Conservation (phyloP, 2,797 vertebrate species). For the Atherinosoma microstoma region DNA sequence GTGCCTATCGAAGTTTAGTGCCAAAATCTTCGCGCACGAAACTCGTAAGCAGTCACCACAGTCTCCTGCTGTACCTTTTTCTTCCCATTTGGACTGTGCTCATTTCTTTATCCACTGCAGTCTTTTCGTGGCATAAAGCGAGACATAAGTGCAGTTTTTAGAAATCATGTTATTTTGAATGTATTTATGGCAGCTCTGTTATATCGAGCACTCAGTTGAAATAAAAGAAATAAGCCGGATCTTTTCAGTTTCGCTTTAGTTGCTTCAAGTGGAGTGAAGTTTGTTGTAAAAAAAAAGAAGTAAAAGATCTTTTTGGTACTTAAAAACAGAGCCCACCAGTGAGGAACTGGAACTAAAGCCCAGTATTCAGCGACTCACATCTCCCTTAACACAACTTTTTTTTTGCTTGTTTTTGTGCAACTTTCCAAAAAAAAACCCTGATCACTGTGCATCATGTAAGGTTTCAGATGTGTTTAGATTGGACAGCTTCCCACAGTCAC, state of each 20-base stretch:
- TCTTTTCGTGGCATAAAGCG: conserved; percentile 2
- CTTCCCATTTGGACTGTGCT: background rate
- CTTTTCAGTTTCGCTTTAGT: background rate
- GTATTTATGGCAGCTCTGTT: conserved; percentile 14
- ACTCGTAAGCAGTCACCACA: conserved; percentile 4
- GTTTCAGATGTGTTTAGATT: conserved; percentile 27
- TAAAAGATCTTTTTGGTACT: background rate
- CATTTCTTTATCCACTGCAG: background rate
- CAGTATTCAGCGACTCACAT: background rate
- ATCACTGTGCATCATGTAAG: conserved; percentile 20
- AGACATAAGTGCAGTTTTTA: conserved; percentile 1
- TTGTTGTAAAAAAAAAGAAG: no score
- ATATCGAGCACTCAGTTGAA: conserved; percentile 5
- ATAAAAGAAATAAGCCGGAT: background rate
- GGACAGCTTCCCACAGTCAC: conserved; percentile 3
- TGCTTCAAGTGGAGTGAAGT: background rate
- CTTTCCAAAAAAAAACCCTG: conserved; percentile 1
- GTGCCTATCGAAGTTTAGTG: conserved; percentile 56
- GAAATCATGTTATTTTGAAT: conserved; percentile 9
- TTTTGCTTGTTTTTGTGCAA: conserved; percentile 5
- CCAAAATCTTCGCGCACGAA: conserved; percentile 54
- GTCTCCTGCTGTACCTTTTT: background rate
- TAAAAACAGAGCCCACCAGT: background rate
- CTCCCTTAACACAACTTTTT: background rate
- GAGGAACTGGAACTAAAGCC: background rate